These are phyloP conservation scores for Polypedilum vanderplanki DNA, from an alignment of 1,140 invertebrate species.

Conservation along the genomic window DNA sequence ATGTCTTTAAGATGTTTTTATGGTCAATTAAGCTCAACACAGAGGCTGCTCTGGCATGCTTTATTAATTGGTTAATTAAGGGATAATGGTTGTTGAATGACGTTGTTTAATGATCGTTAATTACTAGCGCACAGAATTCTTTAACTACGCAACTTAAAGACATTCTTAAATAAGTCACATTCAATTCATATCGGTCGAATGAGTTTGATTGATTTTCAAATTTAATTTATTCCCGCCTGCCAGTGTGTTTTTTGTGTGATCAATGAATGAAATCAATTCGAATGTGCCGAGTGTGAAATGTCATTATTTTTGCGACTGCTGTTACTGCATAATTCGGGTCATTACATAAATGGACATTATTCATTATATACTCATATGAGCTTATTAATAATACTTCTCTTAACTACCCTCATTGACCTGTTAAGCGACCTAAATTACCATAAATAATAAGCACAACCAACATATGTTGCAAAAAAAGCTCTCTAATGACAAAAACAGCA, in stretches of 20 bases:
- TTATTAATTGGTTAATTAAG: slow-evolving; percentile 19
- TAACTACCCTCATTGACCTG: not conserved
- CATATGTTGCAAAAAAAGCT: too few relatives aligned
- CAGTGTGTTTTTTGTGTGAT: not conserved
- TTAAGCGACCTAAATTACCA: slow-evolving; percentile 17
- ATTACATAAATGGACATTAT: slow-evolving; percentile 7
- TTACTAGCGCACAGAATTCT: not conserved
- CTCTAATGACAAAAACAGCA: too few relatives aligned
- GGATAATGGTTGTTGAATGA: not conserved
- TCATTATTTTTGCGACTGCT: not conserved
- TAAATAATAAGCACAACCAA: not conserved
- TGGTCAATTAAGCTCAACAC: not conserved
- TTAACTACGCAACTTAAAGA: not conserved
- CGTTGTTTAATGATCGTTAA: not conserved
- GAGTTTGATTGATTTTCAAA: not conserved
- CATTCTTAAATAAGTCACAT: not conserved
- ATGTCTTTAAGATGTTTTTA: not conserved
- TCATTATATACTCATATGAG: not conserved
- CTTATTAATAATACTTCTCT: not conserved
- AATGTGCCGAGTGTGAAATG: not conserved
- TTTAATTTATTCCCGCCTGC: not conserved
- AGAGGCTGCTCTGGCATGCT: not conserved
- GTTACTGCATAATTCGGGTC: not conserved
- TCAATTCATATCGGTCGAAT: not conserved
- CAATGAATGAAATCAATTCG: not conserved